Base-by-base conservation (phyloP, 53 echinoderm and acorn worm genomes). In the Glandiceps talaboti region DNA sequence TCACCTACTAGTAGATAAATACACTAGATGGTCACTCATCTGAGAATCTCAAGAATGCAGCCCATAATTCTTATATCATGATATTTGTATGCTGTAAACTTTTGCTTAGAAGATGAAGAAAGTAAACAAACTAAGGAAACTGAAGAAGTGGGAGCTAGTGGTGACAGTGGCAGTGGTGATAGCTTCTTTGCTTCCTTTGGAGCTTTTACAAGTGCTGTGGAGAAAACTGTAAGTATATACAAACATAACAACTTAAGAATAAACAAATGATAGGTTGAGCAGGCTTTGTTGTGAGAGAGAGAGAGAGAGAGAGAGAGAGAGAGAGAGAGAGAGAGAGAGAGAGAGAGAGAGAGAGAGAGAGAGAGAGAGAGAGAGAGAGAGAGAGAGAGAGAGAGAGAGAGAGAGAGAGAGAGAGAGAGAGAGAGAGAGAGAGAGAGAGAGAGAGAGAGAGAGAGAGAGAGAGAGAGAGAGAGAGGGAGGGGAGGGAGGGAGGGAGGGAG, bases 121-220 rank as follows among this genome's bases (percentile, higher is more conserved):
- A n/a, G n/a, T n/a, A n/a, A n/a, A n/a, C n/a, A n/a, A n/a, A n/a
- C n/a, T n/a, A n/a, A n/a, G n/a, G n/a, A n/a, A n/a, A n/a, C n/a
- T n/a, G n/a, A n/a, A 45, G 64, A 45, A 45, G 20, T 12, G 20
- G 64, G 20, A 12, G 64, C 64, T 20, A 45, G 64, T 45, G 20
- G 6, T 6, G 64, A 45, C 64, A 45, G 64, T 45, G 64, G 64
- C 20, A 45, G 64, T 45, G 64, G 20, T 45, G 90, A 88, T 74
- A 83, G 92, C 6, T 85, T 92, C 74, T 86, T 94, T 25, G 6
- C 64, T 12, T 88, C 92, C 27, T 86, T 83, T 76, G 92, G 94
- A 27, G 92, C 88, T 25, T 74, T 94, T n/a, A 85, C 94, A 26
- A 88, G 79, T 74, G 92, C 83, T 1, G 88, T 92, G 29, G 94